These are phyloP conservation scores for Drosophila oshimai DNA, from an alignment of 1,140 invertebrate species.

Conservation along the genomic window DNA sequence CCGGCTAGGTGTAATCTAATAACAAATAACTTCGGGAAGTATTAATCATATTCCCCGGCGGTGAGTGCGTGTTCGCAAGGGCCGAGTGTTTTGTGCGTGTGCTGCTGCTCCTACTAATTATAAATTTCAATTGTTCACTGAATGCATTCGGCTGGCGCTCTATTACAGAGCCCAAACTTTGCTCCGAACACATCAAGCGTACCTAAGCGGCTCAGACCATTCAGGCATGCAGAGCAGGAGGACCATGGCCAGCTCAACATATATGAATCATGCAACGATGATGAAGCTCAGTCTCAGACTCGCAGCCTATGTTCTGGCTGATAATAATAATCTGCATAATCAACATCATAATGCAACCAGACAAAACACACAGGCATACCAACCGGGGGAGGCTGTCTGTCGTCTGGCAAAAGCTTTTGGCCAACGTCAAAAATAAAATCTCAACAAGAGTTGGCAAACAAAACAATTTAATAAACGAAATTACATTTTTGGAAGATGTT, in stretches of 20 bases:
- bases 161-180: conserved; percentile 44
- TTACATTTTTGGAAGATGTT: conserved; percentile 18
- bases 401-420: conserved; percentile 55
- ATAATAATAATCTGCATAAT: conserved; percentile 72
- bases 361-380: not conserved
- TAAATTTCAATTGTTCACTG: conserved; percentile 78
- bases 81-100: conserved; percentile 32
- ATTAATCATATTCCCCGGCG: conserved; percentile 72
- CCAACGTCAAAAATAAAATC: conserved; percentile 40
- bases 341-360: conserved; percentile 72
- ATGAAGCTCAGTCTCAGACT: conserved; percentile 9
- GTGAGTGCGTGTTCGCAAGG: not conserved
- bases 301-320: conserved; percentile 32
- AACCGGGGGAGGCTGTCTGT: not conserved
- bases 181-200: conserved; percentile 49
- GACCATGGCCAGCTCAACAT: conserved; percentile 29
- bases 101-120: conserved; percentile 65
- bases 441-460: conserved; percentile 55
- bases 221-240: conserved; percentile 60
- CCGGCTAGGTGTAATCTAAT: conserved; percentile 65
- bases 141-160: conserved; percentile 48
- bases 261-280: conserved; percentile 62
- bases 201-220: conserved; percentile 64
- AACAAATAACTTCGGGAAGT: conserved; percentile 80
- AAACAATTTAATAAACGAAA: conserved; percentile 68